Evolutionary conservation across 2,797 vertebrate genomes (phyloP).

Genomic region (Lagorchestes hirsutus): DNA sequence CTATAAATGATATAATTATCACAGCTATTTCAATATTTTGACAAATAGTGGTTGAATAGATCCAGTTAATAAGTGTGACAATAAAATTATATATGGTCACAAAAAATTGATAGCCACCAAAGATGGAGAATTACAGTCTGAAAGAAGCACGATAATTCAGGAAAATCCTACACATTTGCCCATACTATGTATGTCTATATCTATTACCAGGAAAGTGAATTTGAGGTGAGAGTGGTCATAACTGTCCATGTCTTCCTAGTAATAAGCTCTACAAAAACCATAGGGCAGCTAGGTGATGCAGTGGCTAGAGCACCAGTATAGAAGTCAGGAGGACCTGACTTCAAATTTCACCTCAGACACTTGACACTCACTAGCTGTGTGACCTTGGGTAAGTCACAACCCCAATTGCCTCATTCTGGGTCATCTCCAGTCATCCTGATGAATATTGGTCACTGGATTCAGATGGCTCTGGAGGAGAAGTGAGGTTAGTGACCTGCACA

Average conservation of each 20-base stretch:
- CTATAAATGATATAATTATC: not conserved
- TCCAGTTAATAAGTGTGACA: not conserved
- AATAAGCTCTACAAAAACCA: not conserved
- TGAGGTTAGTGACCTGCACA: too few relatives aligned
- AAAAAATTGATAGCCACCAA: not conserved
- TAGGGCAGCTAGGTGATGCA: too few relatives aligned
- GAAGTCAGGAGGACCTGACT: too few relatives aligned
- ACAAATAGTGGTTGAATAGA: not conserved
- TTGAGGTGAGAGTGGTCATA: not conserved
- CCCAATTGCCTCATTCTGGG: too few relatives aligned
- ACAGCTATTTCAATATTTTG: not conserved
- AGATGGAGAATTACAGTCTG: not conserved
- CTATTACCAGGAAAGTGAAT: not conserved
- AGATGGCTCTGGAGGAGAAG: too few relatives aligned
- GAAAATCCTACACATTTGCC: not conserved
- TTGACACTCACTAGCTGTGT: too few relatives aligned
- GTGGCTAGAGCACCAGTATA: too few relatives aligned
- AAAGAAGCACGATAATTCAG: not conserved
- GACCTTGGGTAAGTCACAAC: too few relatives aligned
- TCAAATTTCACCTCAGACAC: too few relatives aligned
- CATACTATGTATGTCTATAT: not conserved
- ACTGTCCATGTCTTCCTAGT: not conserved
- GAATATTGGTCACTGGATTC: too few relatives aligned
- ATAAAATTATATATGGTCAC: not conserved
- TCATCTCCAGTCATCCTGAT: too few relatives aligned